A percentile compares a stretch with the other conserved stretches of the same genome.
phyloP scores from a whole-genome alignment of 2,888 invertebrate genomes.

The Volucella zonaria region DNA sequence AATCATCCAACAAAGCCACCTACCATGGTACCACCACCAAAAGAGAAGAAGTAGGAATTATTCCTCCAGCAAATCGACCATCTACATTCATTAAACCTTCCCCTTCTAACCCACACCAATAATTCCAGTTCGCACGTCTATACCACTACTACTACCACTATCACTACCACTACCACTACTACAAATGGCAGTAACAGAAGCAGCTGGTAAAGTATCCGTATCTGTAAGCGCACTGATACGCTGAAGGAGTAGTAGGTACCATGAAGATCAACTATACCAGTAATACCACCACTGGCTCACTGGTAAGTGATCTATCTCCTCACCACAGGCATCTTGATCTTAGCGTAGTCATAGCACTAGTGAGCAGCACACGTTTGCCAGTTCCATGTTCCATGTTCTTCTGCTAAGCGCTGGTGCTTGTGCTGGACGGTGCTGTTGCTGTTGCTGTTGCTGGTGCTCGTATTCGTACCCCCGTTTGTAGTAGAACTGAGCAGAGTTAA shows the following conservation, averaged over 20 bases:
- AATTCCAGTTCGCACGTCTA: conserved; percentile 5
- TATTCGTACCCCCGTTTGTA: no score
- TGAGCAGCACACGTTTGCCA: conserved; percentile 35
- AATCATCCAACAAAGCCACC: conserved; percentile 44
- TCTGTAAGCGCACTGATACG: conserved; percentile 21
- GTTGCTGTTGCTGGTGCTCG: background rate
- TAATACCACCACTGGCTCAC: conserved; percentile 16
- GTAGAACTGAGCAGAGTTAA: background rate
- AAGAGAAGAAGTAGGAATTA: conserved; percentile 23
- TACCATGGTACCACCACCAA: conserved; percentile 46
- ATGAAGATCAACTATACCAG: background rate
- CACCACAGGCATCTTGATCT: conserved; percentile 31
- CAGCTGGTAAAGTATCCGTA: background rate
- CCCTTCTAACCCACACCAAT: conserved; percentile 69
- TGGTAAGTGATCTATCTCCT: conserved; percentile 29
- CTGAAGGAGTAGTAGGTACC: conserved; percentile 18
- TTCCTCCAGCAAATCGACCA: conserved; percentile 60
- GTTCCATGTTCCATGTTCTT: background rate
- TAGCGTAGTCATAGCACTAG: background rate
- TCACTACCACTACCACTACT: conserved; percentile 28
- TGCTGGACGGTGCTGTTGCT: background rate
- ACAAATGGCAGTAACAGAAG: background rate
- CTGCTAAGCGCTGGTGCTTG: no score
- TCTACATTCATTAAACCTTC: conserved; percentile 67
- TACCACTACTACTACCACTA: conserved; percentile 26